These are phyloP conservation scores for Cotesia chilonis DNA, from an alignment of 1,140 invertebrate species.

Conservation along the genomic window DNA sequence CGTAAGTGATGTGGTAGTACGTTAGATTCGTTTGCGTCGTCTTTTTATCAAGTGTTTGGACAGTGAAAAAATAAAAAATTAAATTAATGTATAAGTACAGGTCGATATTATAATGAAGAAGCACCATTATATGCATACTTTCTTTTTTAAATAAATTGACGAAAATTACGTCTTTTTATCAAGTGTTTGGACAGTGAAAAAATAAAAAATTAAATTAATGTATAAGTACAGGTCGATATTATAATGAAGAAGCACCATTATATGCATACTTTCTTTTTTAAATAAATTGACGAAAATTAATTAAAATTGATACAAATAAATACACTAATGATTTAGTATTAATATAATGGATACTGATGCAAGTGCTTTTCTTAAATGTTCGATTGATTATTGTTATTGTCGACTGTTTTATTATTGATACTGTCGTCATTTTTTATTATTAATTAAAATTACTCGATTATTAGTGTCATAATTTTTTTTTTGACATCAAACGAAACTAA, in stretches of 20 bases:
- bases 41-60: slow-evolving; percentile 43
- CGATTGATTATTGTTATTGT: slow-evolving; percentile 23
- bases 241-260: background rate
- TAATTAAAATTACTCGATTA: slow-evolving; percentile 22
- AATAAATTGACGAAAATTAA: no score
- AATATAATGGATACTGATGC: background rate
- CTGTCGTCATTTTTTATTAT: slow-evolving; percentile 19
- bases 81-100: slow-evolving; percentile 14
- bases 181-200: slow-evolving; percentile 33
- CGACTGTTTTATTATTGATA: slow-evolving; percentile 28
- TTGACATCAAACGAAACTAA: no score
- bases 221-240: slow-evolving; percentile 12
- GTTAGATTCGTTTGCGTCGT: slow-evolving; percentile 48
- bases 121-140: background rate
- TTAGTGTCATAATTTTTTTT: background rate
- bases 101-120: background rate
- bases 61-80: slow-evolving; percentile 26
- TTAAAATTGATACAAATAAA: no score
- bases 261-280: background rate
- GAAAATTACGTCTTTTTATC: slow-evolving; percentile 40
- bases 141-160: background rate
- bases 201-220: slow-evolving; percentile 16
- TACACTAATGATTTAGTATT: slow-evolving; percentile 1
- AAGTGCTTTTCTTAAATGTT: background rate
- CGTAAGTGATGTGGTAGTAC: slow-evolving; percentile 49